Base-by-base conservation (phyloP, 2,113 vertebrate genomes). In the Pycnonotus jocosus region DNA sequence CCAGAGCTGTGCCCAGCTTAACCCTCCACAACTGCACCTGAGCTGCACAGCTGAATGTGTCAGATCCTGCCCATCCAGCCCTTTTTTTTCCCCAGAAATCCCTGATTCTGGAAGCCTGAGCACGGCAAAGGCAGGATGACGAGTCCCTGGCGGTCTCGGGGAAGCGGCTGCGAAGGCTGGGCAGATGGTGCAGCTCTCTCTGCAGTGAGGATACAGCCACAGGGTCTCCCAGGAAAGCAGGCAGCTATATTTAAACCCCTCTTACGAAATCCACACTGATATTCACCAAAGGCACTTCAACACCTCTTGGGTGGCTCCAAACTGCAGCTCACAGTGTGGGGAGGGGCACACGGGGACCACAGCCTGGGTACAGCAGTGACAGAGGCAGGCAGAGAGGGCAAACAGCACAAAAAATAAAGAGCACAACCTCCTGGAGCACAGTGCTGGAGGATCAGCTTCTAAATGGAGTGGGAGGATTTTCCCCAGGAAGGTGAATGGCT, bases 191-290 rank as follows among this genome's bases (percentile, higher is more conserved):
- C 92, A 71, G 92, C 88, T 92, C 62, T 94, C 54, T 51, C 92
- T 95, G 93, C 90, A 82, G 74, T 84, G 71, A 93, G 91, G 85
- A 70, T n/a, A 66, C 56, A 24, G 84, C 62, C 82, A 73, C 70
- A 62, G 90, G 92, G 88, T 90, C 92, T 96, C 94, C 92, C 76
- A 91, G 90, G 93, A 88, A 96, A 71, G 81, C 71, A 94, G 71
- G 68, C 71, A 61, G 92, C 85, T 97, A 86, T 95, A 96, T 96
- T 93, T 96, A 95, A 96, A 94, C 53, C 72, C 10, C 40, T 90
- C 83, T 92, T 90, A 91, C 2, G 16, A 96, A 96, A 95, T 88
- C 73, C 37, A 7, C 92, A 54, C 83, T 81, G 94, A 92, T 95
- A 94, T 93, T 96, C 93, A 90, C 53, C 47, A 91, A 89, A 88